Conservation (phyloP, 2,113 vertebrate genomes). For the Hydrolagus affinis region DNA sequence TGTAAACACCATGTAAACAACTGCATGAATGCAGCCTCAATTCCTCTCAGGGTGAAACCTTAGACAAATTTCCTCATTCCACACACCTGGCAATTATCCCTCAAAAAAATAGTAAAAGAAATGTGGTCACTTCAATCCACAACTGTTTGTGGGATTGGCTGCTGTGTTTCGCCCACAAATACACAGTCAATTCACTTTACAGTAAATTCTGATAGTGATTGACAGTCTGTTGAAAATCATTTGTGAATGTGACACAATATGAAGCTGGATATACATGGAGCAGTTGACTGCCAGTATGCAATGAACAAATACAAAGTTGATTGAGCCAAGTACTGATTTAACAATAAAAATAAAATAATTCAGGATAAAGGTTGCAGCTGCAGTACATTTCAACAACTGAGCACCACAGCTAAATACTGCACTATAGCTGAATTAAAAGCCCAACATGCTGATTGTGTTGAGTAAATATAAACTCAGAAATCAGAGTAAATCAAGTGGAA, state of each 20-base stretch:
- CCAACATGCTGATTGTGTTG: not conserved
- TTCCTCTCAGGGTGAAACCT: not conserved
- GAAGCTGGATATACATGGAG: not conserved
- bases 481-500: not conserved
- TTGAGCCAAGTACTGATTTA: slow-evolving; percentile 4
- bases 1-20: not conserved
- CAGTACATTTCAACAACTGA: not conserved
- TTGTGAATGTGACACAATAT: no score
- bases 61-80: no score
- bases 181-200: no score
- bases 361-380: not conserved
- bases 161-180: no score
- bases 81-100: no score
- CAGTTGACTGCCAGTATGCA: not conserved
- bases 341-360: not conserved
- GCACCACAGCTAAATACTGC: not conserved
- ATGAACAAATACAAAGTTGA: not conserved
- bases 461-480: not conserved
- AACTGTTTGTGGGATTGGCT: no score
- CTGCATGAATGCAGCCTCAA: not conserved
- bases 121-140: no score
- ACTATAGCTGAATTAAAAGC: not conserved
- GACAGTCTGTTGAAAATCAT: no score
- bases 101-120: no score
- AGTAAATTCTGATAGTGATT: no score